Evolutionary conservation across 2,113 vertebrate genomes (phyloP), one percentile per base, ranked within the genome.

Genomic region (Stictonetta naevosa): DNA sequence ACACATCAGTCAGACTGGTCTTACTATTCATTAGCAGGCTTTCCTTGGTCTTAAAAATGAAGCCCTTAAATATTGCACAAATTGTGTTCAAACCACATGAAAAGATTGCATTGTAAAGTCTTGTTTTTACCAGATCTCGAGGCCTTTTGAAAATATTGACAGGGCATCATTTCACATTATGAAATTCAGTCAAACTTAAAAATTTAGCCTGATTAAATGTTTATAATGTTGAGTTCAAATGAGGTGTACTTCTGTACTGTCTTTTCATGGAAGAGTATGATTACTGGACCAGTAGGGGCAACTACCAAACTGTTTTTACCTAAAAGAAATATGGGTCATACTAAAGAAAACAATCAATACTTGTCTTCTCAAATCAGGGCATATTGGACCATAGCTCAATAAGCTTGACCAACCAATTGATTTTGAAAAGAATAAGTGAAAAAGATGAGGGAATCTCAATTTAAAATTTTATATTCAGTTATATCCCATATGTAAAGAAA

Each of bases 341-440:
- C 17, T 33, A n/a, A 83, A 73, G 55, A 62, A 46, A 46, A 2
- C 3, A 4, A 76, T 74, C 80, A 81, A 75, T 31, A 94, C 31
- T 29, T 34, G 48, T 85, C 63, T 82, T 71, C 92, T 83, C 83
- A 91, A 73, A 90, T 83, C 72, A 90, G 56, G 33, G 74, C 26
- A 48, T 44, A 69, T 11, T 68, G 48, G 72, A 21, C 81, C 44
- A 83, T 13, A 81, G 67, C 34, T 94, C 91, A 81, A 12, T 25
- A 69, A 64, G 21, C 14, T 29, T 85, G 60, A 72, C 58, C 53
- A 73, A 83, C 21, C 34, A 72, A 72, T 18, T 81, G 36, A 95
- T 92, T 94, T 83, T 50, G 34, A 68, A 87, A 91, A 90, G 42
- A 88, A 23, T 59, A 86, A 88, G 53, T 59, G 48, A 44, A 81